These are phyloP conservation scores for Cyclopterus lumpus DNA, from an alignment of 2,797 vertebrate genomes.

Conservation along the genomic window DNA sequence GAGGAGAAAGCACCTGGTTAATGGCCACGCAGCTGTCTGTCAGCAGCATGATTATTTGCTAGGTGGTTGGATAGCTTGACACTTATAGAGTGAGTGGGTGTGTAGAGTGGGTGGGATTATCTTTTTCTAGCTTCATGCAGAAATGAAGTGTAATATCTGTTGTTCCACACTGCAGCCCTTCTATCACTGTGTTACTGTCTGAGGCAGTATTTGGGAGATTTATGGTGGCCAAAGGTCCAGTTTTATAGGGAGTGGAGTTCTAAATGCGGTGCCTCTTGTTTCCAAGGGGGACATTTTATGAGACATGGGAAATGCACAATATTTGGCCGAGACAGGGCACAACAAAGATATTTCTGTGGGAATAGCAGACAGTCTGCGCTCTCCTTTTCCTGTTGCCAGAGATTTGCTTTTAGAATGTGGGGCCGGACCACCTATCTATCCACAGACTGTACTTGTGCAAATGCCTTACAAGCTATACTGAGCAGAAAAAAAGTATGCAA, in stretches of 20 bases:
- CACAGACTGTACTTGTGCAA: conserved; percentile 20
- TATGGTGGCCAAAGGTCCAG: conserved; percentile 59
- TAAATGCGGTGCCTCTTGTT: conserved; percentile 53
- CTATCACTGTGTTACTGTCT: conserved; percentile 2
- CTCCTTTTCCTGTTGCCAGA: conserved; percentile 49
- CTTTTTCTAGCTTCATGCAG: neutral
- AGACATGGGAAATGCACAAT: conserved; percentile 55
- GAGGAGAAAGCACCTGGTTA: conserved; percentile 78
- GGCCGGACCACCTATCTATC: conserved; percentile 45
- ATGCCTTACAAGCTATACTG: conserved; percentile 48
- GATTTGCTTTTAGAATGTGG: conserved; percentile 50
- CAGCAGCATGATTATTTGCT: conserved; percentile 46
- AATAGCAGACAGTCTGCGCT: conserved; percentile 21
- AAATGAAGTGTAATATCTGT: conserved; percentile 7
- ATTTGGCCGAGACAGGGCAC: conserved; percentile 24
- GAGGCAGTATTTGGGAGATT: conserved; percentile 37
- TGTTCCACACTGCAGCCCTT: neutral
- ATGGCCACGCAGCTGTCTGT: conserved; percentile 65
- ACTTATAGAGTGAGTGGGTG: neutral
- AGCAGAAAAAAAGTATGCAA: conserved; percentile 43
- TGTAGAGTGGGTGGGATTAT: neutral
- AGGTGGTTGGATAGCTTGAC: conserved; percentile 21
- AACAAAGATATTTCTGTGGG: conserved; percentile 52
- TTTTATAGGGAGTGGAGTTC: conserved; percentile 54
- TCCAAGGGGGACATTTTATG: conserved; percentile 57